These are phyloP conservation scores for Danio jaintianensis DNA, from an alignment of 2,797 vertebrate species.

Conservation along the genomic window DNA sequence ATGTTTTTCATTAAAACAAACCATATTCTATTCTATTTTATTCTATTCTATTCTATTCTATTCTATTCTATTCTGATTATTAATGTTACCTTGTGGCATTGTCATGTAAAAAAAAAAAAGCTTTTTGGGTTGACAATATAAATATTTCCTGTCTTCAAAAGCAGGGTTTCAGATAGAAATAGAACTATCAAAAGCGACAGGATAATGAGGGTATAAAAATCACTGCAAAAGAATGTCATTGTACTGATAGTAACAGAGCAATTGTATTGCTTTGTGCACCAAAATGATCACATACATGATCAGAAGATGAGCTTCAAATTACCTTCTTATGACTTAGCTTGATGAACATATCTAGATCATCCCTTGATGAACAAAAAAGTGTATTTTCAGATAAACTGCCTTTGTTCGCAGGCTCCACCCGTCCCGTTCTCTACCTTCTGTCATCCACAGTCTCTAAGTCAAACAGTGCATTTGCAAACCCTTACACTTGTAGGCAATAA, in stretches of 20 bases:
- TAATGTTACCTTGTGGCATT: conserved; percentile 23
- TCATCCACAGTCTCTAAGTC: conserved; percentile 25
- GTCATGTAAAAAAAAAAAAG: conserved; percentile 28
- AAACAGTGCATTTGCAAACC: conserved; percentile 43
- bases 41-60: too few species aligned
- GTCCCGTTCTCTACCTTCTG: neutral
- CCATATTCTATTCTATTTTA: too few species aligned
- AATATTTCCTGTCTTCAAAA: conserved; percentile 32
- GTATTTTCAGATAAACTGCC: neutral
- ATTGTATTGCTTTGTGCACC: conserved; percentile 9
- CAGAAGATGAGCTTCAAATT: conserved; percentile 34
- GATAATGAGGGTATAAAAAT: conserved; percentile 34
- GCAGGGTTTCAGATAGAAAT: conserved; percentile 29
- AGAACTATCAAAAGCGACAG: conserved; percentile 35
- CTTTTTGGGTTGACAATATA: conserved; percentile 20
- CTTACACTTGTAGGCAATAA: conserved; percentile 73
- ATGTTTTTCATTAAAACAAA: too few species aligned
- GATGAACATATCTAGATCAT: conserved; percentile 43
- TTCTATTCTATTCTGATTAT: conserved; percentile 4
- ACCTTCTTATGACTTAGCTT: conserved; percentile 34
- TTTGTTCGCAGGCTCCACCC: conserved; percentile 6
- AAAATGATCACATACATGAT: conserved; percentile 38
- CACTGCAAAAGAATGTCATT: conserved; percentile 3
- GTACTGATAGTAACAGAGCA: neutral
- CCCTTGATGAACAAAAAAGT: conserved; percentile 5